These are phyloP conservation scores for Leguminivora glycinivorella DNA, from an alignment of 1,140 invertebrate species.

Conservation along the genomic window DNA sequence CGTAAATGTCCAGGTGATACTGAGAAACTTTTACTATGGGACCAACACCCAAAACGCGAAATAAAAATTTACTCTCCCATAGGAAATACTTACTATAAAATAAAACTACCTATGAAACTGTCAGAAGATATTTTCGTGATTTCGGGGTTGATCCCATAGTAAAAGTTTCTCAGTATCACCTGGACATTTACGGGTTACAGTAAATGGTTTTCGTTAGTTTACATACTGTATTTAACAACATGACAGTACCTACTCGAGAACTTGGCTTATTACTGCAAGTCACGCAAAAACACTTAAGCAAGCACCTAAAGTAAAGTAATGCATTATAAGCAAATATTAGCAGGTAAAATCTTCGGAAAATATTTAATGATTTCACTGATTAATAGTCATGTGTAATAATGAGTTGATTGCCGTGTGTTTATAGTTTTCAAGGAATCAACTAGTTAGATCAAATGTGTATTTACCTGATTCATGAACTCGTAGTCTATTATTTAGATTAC, in stretches of 20 bases:
- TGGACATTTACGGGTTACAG: too few relatives aligned
- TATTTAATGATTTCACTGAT: background rate
- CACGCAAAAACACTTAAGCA: conserved; percentile 1
- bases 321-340: background rate
- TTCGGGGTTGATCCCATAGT: too few relatives aligned
- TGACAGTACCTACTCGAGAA: background rate
- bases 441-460: background rate
- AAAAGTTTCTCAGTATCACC: too few relatives aligned
- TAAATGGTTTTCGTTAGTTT: too few relatives aligned
- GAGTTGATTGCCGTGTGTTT: background rate
- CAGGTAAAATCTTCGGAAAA: background rate
- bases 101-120: too few relatives aligned
- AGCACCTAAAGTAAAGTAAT: background rate
- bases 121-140: too few relatives aligned
- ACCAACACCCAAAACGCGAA: too few relatives aligned
- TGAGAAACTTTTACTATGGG: too few relatives aligned
- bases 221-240: too few relatives aligned
- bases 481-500: background rate
- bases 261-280: conserved; percentile 4
- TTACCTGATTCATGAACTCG: background rate
- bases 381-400: background rate
- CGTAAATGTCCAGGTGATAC: too few relatives aligned
- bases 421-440: background rate
- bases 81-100: too few relatives aligned
- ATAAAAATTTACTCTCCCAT: too few relatives aligned